These are phyloP conservation scores for Sterrhoptilus dennistouni DNA, from an alignment of 2,113 vertebrate genomes.

Conservation along the genomic window DNA sequence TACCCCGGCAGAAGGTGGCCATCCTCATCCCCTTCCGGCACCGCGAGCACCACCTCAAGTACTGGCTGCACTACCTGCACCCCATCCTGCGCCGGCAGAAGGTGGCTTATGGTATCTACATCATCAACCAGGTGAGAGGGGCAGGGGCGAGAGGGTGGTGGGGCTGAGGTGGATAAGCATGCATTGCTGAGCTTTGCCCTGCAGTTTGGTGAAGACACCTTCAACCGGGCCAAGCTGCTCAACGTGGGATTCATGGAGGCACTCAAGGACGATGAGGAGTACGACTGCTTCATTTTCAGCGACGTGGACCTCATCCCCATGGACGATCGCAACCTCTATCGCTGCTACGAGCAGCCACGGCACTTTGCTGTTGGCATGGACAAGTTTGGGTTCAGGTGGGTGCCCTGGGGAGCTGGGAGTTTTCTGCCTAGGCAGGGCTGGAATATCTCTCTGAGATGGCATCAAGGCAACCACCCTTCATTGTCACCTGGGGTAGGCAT, in stretches of 20 bases:
- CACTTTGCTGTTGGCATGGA: constrained; percentile 98
- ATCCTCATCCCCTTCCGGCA: constrained; percentile 98
- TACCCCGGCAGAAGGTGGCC: constrained; percentile 91
- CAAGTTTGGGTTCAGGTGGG: constrained; percentile 83
- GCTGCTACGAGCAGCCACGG: constrained; percentile 94
- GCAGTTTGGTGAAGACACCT: constrained; percentile 94
- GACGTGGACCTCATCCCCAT: constrained; percentile 98
- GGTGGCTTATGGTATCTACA: constrained; percentile 94
- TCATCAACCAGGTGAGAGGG: constrained; percentile 92
- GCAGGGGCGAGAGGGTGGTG: background rate
- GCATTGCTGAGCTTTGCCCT: background rate
- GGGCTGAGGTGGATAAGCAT: background rate
- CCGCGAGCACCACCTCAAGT: constrained; percentile 95
- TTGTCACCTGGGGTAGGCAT: accelerated
- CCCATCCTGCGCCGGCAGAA: constrained; percentile 94
- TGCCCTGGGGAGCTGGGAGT: background rate
- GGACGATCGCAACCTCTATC: constrained; percentile 98
- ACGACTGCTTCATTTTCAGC: constrained; percentile 98
- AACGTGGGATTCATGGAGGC: constrained; percentile 95
- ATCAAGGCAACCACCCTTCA: accelerated
- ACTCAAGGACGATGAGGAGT: constrained; percentile 85
- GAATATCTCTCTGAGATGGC: background rate
- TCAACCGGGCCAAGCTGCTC: constrained; percentile 95
- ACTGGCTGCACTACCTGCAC: constrained; percentile 98
- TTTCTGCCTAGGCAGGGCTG: background rate